Percentiles rank a stretch among this genome's conserved stretches.
phyloP scores from a whole-genome alignment of 1,140 invertebrate species.

The Oedothorax gibbosus region DNA sequence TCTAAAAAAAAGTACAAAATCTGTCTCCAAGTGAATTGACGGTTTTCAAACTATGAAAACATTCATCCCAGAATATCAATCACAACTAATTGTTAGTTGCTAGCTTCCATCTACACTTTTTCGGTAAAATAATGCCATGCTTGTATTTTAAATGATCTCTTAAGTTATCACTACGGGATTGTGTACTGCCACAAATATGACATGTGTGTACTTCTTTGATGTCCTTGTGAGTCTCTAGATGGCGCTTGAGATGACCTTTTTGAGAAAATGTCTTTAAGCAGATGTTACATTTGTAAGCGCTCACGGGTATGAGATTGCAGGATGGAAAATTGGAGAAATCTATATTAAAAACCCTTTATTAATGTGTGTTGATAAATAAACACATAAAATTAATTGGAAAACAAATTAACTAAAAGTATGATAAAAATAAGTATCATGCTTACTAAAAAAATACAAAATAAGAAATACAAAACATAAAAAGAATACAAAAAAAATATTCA shows the following conservation, averaged over 20 bases:
- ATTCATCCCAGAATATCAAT: too few relatives aligned
- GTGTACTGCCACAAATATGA: background rate
- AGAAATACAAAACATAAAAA: background rate
- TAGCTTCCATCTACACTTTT: too few relatives aligned
- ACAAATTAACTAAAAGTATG: background rate
- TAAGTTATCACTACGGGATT: background rate
- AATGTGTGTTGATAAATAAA: background rate
- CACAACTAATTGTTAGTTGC: too few relatives aligned
- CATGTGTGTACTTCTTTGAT: background rate
- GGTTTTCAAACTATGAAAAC: too few relatives aligned
- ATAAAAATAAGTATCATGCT: background rate
- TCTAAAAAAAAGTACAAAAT: too few relatives aligned
- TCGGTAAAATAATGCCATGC: background rate
- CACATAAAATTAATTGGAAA: background rate
- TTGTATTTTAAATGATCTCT: background rate
- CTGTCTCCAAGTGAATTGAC: too few relatives aligned
- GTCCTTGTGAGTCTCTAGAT: constrained; percentile 2
- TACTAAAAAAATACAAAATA: background rate
- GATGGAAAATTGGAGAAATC: background rate
- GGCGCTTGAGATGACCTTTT: constrained; percentile 1
- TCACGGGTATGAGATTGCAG: too few relatives aligned
- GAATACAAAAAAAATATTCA: too few relatives aligned
- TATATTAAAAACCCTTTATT: background rate
- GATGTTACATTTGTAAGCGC: background rate
- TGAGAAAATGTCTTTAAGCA: background rate